Percentiles rank a stretch among this genome's conserved stretches.
Conservation (phyloP, 2,888 invertebrate genomes). For the Agrotis exclamationis region DNA sequence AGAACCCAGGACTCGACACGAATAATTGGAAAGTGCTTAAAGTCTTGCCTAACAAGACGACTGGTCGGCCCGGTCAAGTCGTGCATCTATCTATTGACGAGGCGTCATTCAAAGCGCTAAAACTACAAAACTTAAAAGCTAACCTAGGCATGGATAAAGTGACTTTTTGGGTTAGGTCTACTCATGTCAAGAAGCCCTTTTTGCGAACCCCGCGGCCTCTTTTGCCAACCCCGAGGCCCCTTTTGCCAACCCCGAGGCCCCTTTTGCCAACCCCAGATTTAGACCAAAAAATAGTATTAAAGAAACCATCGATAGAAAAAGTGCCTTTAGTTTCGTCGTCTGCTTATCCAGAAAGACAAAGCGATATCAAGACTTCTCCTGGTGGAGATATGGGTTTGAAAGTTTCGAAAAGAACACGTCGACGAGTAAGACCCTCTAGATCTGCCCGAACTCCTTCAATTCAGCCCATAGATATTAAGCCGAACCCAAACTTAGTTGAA, state of each 20-base stretch:
- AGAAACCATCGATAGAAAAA: background rate
- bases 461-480: background rate
- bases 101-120: conserved; percentile 31
- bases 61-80: conserved; percentile 1
- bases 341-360: background rate
- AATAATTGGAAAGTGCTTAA: conserved; percentile 25
- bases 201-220: background rate
- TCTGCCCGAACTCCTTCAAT: background rate
- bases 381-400: background rate
- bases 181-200: background rate
- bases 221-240: conserved; percentile 1
- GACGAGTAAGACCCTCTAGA: background rate
- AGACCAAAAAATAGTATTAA: background rate
- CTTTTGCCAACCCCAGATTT: conserved; percentile 7
- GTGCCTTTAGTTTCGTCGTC: conserved; percentile 6
- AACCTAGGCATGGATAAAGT: conserved; percentile 42
- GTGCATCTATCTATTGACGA: conserved; percentile 27
- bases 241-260: no score
- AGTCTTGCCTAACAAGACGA: background rate
- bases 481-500: background rate
- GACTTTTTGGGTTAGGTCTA: conserved; percentile 19
- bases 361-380: no score
- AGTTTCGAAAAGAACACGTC: background rate
- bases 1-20: conserved; percentile 46
- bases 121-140: conserved; percentile 21